These are phyloP conservation scores for Cephalopterus ornatus DNA, from an alignment of 2,113 vertebrate species.

Conservation along the genomic window DNA sequence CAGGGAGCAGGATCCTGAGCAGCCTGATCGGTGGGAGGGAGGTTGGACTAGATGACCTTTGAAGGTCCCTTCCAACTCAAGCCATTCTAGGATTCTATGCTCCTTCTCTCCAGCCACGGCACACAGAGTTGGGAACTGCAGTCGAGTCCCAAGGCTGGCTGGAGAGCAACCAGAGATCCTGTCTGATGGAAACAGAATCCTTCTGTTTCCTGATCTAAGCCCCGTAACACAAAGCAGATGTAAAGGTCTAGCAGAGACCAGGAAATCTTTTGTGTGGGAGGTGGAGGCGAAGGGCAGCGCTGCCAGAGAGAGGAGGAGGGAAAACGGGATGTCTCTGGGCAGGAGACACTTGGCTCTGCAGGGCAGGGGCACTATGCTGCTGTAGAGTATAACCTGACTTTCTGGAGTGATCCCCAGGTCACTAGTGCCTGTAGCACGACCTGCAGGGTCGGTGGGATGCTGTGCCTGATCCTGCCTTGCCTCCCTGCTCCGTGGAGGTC, in stretches of 20 bases:
- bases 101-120: background rate
- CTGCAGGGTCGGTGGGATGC: background rate
- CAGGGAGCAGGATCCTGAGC: background rate
- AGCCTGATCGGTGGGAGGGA: background rate
- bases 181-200: constrained; percentile 9
- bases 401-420: rapidly evolving
- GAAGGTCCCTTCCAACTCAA: background rate
- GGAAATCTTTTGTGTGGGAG: constrained; percentile 15
- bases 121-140: rapidly evolving
- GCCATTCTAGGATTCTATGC: background rate
- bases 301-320: background rate
- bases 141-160: background rate
- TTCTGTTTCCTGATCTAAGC: constrained; percentile 35
- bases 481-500: rapidly evolving
- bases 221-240: constrained; percentile 10
- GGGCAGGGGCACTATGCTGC: rapidly evolving
- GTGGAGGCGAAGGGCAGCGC: background rate
- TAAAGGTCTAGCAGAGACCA: background rate
- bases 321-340: background rate
- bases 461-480: background rate
- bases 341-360: background rate
- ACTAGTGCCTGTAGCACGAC: rapidly evolving
- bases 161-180: constrained; percentile 33
- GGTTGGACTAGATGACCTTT: background rate
- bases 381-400: background rate